Percentiles rank a stretch among this genome's conserved stretches.
These are phyloP conservation scores for Cheilosia soror DNA, from an alignment of 2,888 invertebrate genomes.

Conservation along the genomic window DNA sequence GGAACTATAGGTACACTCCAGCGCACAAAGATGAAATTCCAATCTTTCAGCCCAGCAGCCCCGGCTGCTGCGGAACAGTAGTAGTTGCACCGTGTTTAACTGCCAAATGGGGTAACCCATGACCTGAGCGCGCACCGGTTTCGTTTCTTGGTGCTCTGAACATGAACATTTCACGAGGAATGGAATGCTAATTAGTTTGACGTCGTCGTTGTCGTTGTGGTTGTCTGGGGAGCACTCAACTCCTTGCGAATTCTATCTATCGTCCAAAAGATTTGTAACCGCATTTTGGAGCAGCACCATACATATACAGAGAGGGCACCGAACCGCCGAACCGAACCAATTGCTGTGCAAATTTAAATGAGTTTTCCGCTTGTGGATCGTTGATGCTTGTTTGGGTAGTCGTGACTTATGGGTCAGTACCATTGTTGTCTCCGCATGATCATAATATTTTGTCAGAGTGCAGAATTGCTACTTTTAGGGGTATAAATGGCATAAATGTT, in stretches of 20 bases:
- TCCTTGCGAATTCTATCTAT: conserved; percentile 33
- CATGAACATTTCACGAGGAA: conserved; percentile 66
- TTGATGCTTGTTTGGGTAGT: conserved; percentile 65
- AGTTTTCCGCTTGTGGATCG: conserved; percentile 49
- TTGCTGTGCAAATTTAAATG: conserved; percentile 70
- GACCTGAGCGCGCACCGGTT: conserved; percentile 66
- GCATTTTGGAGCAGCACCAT: conserved; percentile 4
- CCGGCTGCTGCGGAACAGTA: conserved; percentile 38
- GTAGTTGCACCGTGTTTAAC: conserved; percentile 62
- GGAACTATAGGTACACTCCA: conserved; percentile 30
- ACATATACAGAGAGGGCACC: conserved; percentile 1
- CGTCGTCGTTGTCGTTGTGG: conserved; percentile 47
- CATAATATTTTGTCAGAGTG: conserved; percentile 62
- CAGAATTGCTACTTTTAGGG: conserved; percentile 10
- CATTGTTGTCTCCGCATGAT: conserved; percentile 67
- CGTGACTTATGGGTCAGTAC: conserved; percentile 74
- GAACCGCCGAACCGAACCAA: conserved; percentile 31
- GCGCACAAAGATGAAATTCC: conserved; percentile 54
- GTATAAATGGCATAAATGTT: conserved; percentile 29
- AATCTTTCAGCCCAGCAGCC: conserved; percentile 33
- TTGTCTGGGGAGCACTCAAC: conserved; percentile 46
- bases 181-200: conserved; percentile 74
- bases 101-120: conserved; percentile 73
- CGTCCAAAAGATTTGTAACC: conserved; percentile 31
- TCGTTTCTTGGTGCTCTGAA: conserved; percentile 45